phyloP scores from a whole-genome alignment of 2,797 vertebrate species.

The Xenentodon cancila region DNA sequence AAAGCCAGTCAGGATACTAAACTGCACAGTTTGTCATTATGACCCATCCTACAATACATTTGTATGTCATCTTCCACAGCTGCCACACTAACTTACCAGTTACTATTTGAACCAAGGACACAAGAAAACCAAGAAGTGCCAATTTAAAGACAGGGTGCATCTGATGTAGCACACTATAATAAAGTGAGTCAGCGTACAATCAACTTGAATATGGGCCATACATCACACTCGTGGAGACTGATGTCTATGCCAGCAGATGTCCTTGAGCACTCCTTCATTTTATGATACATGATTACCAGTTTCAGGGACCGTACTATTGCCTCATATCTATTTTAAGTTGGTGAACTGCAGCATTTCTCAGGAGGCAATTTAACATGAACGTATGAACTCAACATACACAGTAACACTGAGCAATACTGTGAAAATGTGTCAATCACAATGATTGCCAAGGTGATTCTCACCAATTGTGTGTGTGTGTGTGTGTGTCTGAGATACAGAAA shows the following conservation, averaged over 20 bases:
- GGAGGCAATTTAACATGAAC: conserved; percentile 3
- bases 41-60: too few species aligned
- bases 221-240: not conserved
- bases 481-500: not conserved
- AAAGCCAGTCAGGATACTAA: too few species aligned
- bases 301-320: not conserved
- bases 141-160: conserved; percentile 13
- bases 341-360: not conserved
- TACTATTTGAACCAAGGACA: too few species aligned
- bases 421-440: conserved; percentile 2
- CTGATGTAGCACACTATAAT: conserved; percentile 29
- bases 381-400: not conserved
- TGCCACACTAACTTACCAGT: too few species aligned
- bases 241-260: not conserved
- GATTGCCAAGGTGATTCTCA: too few species aligned
- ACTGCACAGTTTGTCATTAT: too few species aligned
- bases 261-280: conserved; percentile 11
- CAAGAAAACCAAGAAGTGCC: not conserved
- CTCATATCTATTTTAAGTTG: not conserved
- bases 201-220: conserved; percentile 15
- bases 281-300: conserved; percentile 4
- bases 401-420: not conserved
- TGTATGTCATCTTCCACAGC: too few species aligned
- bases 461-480: too few species aligned
- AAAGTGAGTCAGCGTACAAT: conserved; percentile 26